Base-by-base conservation (phyloP, 2,888 invertebrate species). In the Melanchra persicariae region DNA sequence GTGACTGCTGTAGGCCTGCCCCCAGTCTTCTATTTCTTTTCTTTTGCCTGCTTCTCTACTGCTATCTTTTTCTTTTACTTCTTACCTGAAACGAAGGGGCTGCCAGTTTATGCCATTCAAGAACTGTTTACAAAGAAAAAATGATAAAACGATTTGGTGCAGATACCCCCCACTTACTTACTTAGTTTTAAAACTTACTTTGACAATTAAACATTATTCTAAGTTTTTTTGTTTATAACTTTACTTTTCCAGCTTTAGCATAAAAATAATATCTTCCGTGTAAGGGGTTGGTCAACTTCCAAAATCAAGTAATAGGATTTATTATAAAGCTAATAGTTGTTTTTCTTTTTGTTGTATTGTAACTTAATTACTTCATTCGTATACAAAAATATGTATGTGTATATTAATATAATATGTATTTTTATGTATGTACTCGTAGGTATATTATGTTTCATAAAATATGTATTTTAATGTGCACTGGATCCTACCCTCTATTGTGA, bases 41-140 rank as follows among this genome's bases (percentile, higher is more conserved):
- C 90, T 1, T 70, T 61, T 0, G 69, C 88, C 3, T 87, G 90
- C 71, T 84, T 91, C 37, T 22, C 81, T 5, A 85, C 91, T 0
- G 83, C 88, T 1, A 24, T 87, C 0, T 92, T 88, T 77, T 80
- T 87, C 47, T 65, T 71, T 15, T 83, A 86, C 66, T 90, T 70
- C 69, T 64, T 91, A 37, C 93, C 93, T 0, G 93, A 94, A 70
- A 93, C 93, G 0, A 92, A 90, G 47, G 93, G 93, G 2, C 67
- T 93, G 59, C 80, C 90, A 0, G 88, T 93, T 0, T 89, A 92
- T 62, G 90, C 86, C 9, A 92, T 93, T 52, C 93, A 93, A 69
- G 76, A 81, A 2, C 69, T 89, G 30, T 86, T 91, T 55, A 69
- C 82, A 19, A 89, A 81, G 60, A 77, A 69, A 52, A 69, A 68